These are phyloP conservation scores for Drosophila auraria DNA, from an alignment of 1,140 invertebrate genomes.

Conservation along the genomic window DNA sequence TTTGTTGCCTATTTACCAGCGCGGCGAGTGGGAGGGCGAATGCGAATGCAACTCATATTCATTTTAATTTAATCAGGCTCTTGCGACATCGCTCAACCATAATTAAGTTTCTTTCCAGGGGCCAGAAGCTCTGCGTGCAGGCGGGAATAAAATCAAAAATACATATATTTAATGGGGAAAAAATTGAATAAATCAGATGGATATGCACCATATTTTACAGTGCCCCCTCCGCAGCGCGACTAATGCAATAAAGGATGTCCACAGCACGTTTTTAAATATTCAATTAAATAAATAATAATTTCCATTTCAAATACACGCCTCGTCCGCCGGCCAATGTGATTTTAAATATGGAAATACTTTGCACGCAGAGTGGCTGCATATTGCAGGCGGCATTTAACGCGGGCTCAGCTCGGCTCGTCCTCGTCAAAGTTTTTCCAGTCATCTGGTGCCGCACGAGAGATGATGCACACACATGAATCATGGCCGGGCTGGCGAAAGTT, in stretches of 20 bases:
- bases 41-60: slow-evolving; percentile 39
- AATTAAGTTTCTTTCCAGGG: slow-evolving; percentile 69
- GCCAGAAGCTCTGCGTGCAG: slow-evolving; percentile 17
- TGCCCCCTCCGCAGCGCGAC: slow-evolving; percentile 11
- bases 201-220: slow-evolving; percentile 34
- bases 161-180: slow-evolving; percentile 2
- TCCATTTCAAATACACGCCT: slow-evolving; percentile 27
- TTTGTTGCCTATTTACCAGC: slow-evolving; percentile 56
- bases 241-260: slow-evolving; percentile 50
- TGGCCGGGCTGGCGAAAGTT: slow-evolving; percentile 44
- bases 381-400: slow-evolving; percentile 32
- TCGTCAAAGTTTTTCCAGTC: slow-evolving; percentile 47
- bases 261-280: slow-evolving; percentile 71
- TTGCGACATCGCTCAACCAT: slow-evolving; percentile 37
- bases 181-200: slow-evolving; percentile 48
- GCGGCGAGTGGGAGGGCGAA: background rate
- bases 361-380: slow-evolving; percentile 39
- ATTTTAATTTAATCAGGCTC: slow-evolving; percentile 66
- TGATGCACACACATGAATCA: slow-evolving; percentile 20
- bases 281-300: slow-evolving; percentile 80
- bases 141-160: slow-evolving; percentile 11
- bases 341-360: slow-evolving; percentile 56
- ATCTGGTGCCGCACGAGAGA: slow-evolving; percentile 6
- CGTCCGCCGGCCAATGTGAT: slow-evolving; percentile 37
- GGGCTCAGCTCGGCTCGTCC: slow-evolving; percentile 25